Evolutionary conservation across 2,797 vertebrate species (phyloP), one percentile per base, ranked within the genome.

Genomic region (Graptemys geographica): DNA sequence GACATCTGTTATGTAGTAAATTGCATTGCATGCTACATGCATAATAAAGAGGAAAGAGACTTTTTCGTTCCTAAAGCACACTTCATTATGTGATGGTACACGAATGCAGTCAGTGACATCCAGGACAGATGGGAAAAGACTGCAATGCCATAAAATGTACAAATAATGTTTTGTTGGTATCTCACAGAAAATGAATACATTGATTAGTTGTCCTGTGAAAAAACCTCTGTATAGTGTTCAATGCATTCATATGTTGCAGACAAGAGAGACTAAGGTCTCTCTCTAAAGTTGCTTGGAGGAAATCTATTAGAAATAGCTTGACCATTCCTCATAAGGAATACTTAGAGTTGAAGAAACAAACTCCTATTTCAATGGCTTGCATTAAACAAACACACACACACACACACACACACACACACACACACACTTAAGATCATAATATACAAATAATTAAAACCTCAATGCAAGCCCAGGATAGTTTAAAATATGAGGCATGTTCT

Each of bases 1-100:
- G 96, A 96, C 98, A 98, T 98, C 98, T 98, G 98, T 96, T 98
- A 97, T 95, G 92, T 90, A 97, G 97, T 96, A 98, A 98, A 97
- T 97, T 95, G 94, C 92, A 90, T 95, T 79, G 90, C 95, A 96
- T 72, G 12, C 94, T 93, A 97, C 97, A 96, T 95, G 96, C 97
- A 97, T 97, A 98, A 96, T 97, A 96, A 98, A 97, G 90, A 93
- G 81, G 83, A 94, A 95, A 91, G 51, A 94, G 89, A 74, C 83
- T 93, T 97, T 98, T 97, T 93, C 85, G 79, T 92, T 98, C 89
- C 94, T 96, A 94, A 97, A 97, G 95, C 82, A 92, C 47, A 37
- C 84, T 78, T 97, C 91, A 86, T 97, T 96, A 92, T 96, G 57
- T 93, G 96, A 92, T 91, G 88, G 94, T 90, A 91, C 91, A 96